Conservation (phyloP, 2,888 invertebrate genomes). For the Andrena minutula region DNA sequence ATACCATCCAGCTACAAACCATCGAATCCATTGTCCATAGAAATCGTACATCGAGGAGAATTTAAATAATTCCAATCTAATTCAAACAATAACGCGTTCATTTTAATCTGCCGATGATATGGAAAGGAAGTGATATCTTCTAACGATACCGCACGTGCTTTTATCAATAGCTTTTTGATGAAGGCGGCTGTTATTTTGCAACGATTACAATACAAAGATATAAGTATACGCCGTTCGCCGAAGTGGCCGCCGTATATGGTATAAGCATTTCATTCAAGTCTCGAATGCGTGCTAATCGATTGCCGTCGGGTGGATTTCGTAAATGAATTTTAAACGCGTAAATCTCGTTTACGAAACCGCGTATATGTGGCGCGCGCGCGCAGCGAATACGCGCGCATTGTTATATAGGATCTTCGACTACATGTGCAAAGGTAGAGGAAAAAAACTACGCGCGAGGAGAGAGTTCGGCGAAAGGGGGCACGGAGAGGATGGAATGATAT, state of each 20-base stretch:
- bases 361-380: constrained; percentile 7
- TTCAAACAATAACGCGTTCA: not conserved
- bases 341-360: constrained; percentile 33
- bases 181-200: constrained; percentile 26
- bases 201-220: constrained; percentile 12
- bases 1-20: not conserved
- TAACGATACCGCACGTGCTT: not conserved
- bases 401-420: constrained; percentile 11
- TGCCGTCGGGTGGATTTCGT: not conserved
- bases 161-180: constrained; percentile 1
- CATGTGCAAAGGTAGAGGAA: constrained; percentile 35
- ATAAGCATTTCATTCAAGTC: constrained; percentile 43
- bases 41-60: not conserved
- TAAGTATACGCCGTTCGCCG: not conserved
- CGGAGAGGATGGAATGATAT: constrained; percentile 15
- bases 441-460: constrained; percentile 11
- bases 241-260: constrained; percentile 21
- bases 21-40: not conserved
- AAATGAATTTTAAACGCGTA: not conserved
- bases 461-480: constrained; percentile 56
- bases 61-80: not conserved
- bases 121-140: not conserved
- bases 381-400: constrained; percentile 8
- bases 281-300: not conserved
- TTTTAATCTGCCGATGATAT: not conserved